phyloP scores from a whole-genome alignment of 1,140 invertebrate genomes.

The Kradibia gibbosae region DNA sequence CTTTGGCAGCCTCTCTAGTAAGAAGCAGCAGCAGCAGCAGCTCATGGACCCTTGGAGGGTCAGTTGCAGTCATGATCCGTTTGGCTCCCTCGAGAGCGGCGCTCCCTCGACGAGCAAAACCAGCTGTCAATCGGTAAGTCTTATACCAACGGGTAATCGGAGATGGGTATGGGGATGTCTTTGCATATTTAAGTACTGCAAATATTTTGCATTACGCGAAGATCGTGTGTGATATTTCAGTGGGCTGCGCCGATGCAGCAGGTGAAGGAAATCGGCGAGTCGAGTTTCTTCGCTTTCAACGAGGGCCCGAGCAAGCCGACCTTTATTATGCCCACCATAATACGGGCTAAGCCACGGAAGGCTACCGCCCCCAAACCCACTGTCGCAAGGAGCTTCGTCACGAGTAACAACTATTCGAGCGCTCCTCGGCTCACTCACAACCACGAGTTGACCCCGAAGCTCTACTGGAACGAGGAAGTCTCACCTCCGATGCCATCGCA shows the following conservation, averaged over 20 bases:
- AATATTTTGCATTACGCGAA: too few relatives aligned
- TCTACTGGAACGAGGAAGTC: slow-evolving; percentile 59
- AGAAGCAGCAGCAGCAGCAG: slow-evolving; percentile 45
- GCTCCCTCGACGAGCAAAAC: background rate
- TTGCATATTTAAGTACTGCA: too few relatives aligned
- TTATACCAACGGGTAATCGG: background rate
- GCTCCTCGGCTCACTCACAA: slow-evolving; percentile 7
- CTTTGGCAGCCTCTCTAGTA: slow-evolving; percentile 62
- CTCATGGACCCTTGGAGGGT: slow-evolving; percentile 65
- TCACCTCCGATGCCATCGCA: slow-evolving; percentile 84
- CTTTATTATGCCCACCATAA: slow-evolving; percentile 77
- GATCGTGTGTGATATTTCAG: background rate
- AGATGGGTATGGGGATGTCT: too few relatives aligned
- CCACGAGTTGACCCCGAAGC: slow-evolving; percentile 34
- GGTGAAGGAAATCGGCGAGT: slow-evolving; percentile 59
- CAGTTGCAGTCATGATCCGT: slow-evolving; percentile 62
- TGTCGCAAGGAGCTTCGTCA: background rate
- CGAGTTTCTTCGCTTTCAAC: slow-evolving; percentile 64
- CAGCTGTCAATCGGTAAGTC: slow-evolving; percentile 39
- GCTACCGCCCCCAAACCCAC: background rate
- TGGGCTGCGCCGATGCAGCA: slow-evolving; percentile 34
- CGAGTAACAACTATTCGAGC: slow-evolving; percentile 12
- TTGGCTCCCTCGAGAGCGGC: slow-evolving; percentile 57
- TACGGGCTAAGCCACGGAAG: slow-evolving; percentile 65
- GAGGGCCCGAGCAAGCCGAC: slow-evolving; percentile 32